Evolutionary conservation across 1,140 invertebrate species (phyloP), one percentile per base, ranked within the genome.

Genomic region (Mactra quadrangularis): DNA sequence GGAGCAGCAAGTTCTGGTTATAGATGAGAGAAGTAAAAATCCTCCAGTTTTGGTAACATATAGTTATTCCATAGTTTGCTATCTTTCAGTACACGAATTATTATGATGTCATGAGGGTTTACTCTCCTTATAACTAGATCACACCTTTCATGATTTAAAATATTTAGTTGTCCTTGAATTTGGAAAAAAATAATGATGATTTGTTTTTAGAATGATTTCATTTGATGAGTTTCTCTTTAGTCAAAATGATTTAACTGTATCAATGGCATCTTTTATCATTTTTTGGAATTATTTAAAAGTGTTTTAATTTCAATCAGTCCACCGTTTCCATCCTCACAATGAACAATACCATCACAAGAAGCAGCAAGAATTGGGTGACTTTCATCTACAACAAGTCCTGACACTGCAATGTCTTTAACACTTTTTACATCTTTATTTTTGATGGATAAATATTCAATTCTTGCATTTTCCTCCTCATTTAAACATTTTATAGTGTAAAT

Each of bases 121-220:
- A 35, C 41, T 27, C 70, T 9, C 19, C 70, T 11, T 6, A 72
- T 45, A 27, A 72, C 22, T 15, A 72, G 53, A 27, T 72, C 70
- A 72, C 45, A 72, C 38, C 66, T 45, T 11, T 41, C 6, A 9
- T 45, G 6, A 45, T 70, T 38, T 19, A 72, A 25, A n/a, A 72
- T 72, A 35, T 53, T 72, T n/a, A 72, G 47, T 47, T 52, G 47
- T 53, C 70, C 70, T 53, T 72, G 70, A n/a, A 72, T 33, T 55
- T 72, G 45, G 53, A 15, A 72, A 35, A 47, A 52, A 35, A 22
- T 53, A 15, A 6, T 31, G n/a, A 7, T 9, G 25, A 3, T 62
- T 62, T 62, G 9, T 22, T 62, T 62, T n/a, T 15, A 62, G 27
- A 25, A 7, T 31, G n/a, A 27, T 55, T 55, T 55, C 19, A 6